Evolutionary conservation across 2,113 vertebrate genomes (phyloP).

Genomic region (Amazona vittata): DNA sequence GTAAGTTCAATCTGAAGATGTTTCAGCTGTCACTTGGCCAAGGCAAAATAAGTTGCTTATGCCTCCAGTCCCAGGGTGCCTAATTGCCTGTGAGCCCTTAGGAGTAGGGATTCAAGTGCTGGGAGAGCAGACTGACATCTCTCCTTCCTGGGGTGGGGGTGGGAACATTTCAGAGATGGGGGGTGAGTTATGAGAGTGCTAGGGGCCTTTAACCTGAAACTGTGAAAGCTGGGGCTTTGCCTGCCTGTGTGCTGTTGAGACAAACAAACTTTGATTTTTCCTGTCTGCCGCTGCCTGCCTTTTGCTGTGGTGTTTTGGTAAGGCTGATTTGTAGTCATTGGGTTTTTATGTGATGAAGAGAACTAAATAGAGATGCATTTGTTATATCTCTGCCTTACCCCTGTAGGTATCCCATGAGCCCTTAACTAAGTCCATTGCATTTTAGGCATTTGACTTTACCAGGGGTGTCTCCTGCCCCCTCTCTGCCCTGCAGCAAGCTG

Average conservation of each 20-base stretch:
- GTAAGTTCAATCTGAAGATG: background rate
- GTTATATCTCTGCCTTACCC: background rate
- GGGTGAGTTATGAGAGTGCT: background rate
- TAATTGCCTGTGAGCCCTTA: background rate
- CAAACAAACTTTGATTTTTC: background rate
- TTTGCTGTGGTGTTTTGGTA: background rate
- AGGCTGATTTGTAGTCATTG: background rate
- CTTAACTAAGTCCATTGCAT: background rate
- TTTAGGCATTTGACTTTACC: background rate
- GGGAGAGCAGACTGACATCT: background rate
- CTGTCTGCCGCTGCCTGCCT: fast-evolving
- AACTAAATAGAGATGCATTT: background rate
- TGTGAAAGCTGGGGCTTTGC: background rate
- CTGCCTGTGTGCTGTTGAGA: background rate
- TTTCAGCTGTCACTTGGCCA: background rate
- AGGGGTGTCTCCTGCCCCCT: fast-evolving
- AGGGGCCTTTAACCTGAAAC: background rate
- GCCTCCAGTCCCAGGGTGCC: background rate
- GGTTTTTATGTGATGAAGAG: background rate
- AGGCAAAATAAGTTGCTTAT: background rate
- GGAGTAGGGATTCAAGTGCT: background rate
- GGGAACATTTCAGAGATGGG: background rate
- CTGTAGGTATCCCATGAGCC: background rate
- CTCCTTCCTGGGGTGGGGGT: background rate
- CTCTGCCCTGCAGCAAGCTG: background rate